phyloP scores from a whole-genome alignment of 2,113 vertebrate species.

The Recurvirostra avosetta region DNA sequence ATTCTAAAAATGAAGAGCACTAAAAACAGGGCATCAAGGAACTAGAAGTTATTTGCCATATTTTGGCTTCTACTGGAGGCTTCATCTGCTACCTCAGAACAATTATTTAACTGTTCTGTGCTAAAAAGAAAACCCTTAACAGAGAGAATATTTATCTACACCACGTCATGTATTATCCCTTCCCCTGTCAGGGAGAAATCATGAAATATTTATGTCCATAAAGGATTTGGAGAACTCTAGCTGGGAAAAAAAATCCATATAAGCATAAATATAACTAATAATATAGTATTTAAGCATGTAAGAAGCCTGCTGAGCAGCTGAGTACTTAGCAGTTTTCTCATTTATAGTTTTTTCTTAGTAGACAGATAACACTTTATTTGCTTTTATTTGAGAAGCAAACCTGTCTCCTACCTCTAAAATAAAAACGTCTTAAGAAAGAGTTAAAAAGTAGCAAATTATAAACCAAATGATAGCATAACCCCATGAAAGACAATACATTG shows the following conservation, averaged over 20 bases:
- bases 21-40: neutral
- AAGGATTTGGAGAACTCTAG: neutral
- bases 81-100: neutral
- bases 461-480: conserved; percentile 59
- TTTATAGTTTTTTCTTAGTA: neutral
- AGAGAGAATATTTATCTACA: neutral
- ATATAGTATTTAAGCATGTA: neutral
- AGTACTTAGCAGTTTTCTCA: neutral
- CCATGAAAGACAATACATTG: conserved; percentile 62
- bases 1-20: neutral
- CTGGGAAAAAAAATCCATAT: neutral
- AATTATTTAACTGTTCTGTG: neutral
- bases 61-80: neutral
- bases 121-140: neutral
- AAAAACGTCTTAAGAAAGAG: conserved; percentile 51
- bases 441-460: conserved; percentile 70
- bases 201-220: neutral
- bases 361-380: neutral
- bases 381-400: conserved; percentile 1
- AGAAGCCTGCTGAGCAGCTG: neutral
- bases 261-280: neutral
- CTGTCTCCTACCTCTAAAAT: conserved; percentile 5
- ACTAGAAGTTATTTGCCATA: neutral
- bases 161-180: neutral
- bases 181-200: neutral